These are phyloP conservation scores for Nettapus auritus DNA, from an alignment of 2,113 vertebrate species.

Conservation along the genomic window DNA sequence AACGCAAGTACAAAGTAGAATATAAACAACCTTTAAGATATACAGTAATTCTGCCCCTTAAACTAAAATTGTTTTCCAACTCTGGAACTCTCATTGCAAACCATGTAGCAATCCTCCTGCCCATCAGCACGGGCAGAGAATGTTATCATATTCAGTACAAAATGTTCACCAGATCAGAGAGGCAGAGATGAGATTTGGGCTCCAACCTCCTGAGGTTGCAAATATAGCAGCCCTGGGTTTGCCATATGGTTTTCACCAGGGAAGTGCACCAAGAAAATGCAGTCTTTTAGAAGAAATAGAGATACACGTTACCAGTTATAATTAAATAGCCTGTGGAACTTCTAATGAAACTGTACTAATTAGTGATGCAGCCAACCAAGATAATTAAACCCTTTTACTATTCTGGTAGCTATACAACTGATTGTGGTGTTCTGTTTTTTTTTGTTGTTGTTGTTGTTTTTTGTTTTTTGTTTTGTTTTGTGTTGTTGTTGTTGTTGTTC, in stretches of 20 bases:
- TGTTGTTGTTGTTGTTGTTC: too few species aligned
- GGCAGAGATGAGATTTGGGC: neutral
- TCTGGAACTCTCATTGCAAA: neutral
- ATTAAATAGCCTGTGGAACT: slow-evolving; percentile 3
- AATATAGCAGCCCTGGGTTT: neutral
- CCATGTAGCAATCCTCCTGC: neutral
- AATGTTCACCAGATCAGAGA: neutral
- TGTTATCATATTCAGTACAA: fast-evolving
- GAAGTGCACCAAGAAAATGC: neutral
- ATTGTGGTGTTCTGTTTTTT: neutral
- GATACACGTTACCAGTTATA: neutral
- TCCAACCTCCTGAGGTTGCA: neutral
- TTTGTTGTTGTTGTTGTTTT: neutral
- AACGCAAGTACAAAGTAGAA: neutral
- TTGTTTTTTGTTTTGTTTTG: too few species aligned
- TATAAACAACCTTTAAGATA: neutral
- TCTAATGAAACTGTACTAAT: slow-evolving; percentile 26
- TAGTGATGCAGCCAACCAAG: neutral
- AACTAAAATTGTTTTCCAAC: neutral
- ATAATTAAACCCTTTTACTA: slow-evolving; percentile 27
- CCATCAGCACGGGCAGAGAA: neutral
- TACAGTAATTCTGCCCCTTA: neutral
- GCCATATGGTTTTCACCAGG: neutral
- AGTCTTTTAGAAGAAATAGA: neutral
- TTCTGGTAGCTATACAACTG: neutral